Evolutionary conservation across 2,113 vertebrate genomes (phyloP).

Genomic region (Steatornis caripensis): DNA sequence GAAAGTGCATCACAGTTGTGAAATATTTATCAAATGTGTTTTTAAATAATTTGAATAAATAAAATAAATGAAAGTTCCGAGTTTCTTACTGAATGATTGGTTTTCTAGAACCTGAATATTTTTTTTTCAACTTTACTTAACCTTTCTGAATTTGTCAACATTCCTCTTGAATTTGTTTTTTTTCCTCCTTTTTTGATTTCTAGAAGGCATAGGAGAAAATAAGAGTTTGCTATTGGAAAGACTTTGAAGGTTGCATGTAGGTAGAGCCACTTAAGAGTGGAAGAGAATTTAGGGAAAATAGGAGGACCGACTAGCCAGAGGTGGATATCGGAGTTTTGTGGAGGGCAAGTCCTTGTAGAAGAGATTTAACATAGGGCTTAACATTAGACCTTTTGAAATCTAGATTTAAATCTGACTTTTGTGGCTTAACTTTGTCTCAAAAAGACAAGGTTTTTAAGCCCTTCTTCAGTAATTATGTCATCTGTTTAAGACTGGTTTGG

Average conservation of each 20-base stretch:
- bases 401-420: neutral
- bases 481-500: neutral
- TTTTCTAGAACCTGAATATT: neutral
- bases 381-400: neutral
- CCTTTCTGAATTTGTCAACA: neutral
- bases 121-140: neutral
- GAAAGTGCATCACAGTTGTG: neutral
- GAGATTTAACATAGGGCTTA: neutral
- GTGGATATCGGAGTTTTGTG: neutral
- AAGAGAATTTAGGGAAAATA: neutral
- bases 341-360: neutral
- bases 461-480: neutral
- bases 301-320: neutral
- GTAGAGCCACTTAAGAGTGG: neutral
- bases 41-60: neutral
- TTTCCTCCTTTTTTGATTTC: neutral
- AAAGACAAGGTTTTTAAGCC: neutral
- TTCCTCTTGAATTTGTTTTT: neutral
- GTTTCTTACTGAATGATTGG: neutral
- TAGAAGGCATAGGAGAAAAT: neutral
- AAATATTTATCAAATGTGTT: neutral
- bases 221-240: neutral
- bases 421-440: neutral
- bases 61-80: neutral
- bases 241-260: neutral